These are phyloP conservation scores for Petrocephalus sullivani DNA, from an alignment of 2,797 vertebrate species.

Conservation along the genomic window DNA sequence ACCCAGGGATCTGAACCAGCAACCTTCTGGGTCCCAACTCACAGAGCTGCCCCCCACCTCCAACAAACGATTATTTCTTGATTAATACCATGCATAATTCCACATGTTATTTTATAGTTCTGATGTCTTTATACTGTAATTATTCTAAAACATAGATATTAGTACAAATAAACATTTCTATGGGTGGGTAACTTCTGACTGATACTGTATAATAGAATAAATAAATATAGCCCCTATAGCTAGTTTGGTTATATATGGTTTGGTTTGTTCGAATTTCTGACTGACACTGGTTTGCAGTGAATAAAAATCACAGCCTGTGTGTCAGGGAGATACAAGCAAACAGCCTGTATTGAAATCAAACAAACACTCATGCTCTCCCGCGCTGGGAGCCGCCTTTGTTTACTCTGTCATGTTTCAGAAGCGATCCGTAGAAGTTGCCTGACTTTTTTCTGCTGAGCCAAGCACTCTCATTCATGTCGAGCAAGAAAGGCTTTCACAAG, in stretches of 20 bases:
- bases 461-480: background rate
- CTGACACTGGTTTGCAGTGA: background rate
- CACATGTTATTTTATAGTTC: background rate
- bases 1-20: background rate
- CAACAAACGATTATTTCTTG: no score
- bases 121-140: background rate
- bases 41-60: background rate
- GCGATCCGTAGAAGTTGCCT: background rate
- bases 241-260: background rate
- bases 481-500: background rate
- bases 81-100: background rate
- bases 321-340: conserved; percentile 20
- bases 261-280: background rate
- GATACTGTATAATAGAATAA: background rate
- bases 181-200: background rate
- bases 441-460: conserved; percentile 12
- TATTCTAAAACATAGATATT: background rate
- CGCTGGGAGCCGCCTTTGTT: conserved; percentile 28
- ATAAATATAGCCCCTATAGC: background rate
- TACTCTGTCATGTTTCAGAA: background rate
- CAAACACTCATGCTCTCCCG: conserved; percentile 19
- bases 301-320: background rate
- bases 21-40: background rate
- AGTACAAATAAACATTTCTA: background rate
- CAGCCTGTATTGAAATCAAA: conserved; percentile 27